phyloP scores from a whole-genome alignment of 2,888 invertebrate genomes.

The Cinara cedri region DNA sequence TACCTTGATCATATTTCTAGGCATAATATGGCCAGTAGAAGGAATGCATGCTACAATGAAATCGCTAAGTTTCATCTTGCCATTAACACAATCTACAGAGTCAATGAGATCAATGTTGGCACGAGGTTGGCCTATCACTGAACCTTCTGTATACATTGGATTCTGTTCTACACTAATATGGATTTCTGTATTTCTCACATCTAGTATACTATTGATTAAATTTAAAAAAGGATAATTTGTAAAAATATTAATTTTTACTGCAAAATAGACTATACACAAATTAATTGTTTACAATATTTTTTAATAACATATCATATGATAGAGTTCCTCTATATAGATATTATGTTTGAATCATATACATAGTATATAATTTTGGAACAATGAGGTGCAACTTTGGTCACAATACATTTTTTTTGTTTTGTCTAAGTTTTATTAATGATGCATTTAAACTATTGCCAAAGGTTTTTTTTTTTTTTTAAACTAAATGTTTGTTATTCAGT shows the following conservation, averaged over 20 bases:
- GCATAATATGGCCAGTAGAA: slow-evolving; percentile 93
- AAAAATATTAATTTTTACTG: background rate
- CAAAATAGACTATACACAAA: background rate
- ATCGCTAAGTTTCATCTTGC: slow-evolving; percentile 76
- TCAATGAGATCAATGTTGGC: slow-evolving; percentile 84
- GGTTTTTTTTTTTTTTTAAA: background rate
- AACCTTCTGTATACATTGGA: slow-evolving; percentile 79
- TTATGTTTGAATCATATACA: background rate
- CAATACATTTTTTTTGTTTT: background rate
- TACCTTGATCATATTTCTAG: slow-evolving; percentile 60
- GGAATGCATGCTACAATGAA: slow-evolving; percentile 81
- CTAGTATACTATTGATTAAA: slow-evolving; percentile 78
- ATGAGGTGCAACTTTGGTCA: background rate
- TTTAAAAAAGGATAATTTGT: slow-evolving; percentile 77
- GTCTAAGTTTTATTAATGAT: background rate
- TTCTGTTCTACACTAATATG: slow-evolving; percentile 79
- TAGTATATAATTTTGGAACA: background rate
- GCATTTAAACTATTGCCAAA: background rate
- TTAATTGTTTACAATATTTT: background rate
- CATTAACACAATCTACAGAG: slow-evolving; percentile 87
- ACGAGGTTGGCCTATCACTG: slow-evolving; percentile 78
- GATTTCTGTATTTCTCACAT: slow-evolving; percentile 77
- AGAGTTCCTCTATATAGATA: slow-evolving; percentile 16
- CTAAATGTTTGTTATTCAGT: slow-evolving; percentile 1
- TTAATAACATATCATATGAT: background rate